A percentile compares a stretch with the other conserved stretches of the same genome.
Conservation (phyloP, 2,797 vertebrate genomes). For the Antennarius maculatus region DNA sequence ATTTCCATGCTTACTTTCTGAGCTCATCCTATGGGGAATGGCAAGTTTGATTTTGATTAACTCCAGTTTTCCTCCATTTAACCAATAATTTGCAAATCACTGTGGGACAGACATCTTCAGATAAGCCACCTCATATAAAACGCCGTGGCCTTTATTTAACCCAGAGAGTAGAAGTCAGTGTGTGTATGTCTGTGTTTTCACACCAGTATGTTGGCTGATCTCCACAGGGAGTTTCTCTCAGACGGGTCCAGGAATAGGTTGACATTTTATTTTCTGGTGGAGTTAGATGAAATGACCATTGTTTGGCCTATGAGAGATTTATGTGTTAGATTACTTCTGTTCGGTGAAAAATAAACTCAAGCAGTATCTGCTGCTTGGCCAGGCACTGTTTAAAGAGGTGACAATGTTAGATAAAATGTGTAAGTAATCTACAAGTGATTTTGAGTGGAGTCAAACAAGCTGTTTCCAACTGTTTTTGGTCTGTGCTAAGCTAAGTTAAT, state of each 20-base stretch:
- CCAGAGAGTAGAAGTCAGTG: neutral
- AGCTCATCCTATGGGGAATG: conserved; percentile 27
- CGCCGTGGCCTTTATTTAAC: conserved; percentile 13
- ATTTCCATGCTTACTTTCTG: conserved; percentile 31
- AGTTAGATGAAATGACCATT: neutral
- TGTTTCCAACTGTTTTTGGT: neutral
- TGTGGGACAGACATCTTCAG: conserved; percentile 5
- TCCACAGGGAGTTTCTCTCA: neutral
- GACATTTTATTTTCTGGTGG: neutral
- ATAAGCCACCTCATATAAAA: conserved; percentile 17
- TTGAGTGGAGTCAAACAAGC: neutral
- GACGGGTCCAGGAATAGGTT: neutral
- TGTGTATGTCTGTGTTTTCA: conserved; percentile 8
- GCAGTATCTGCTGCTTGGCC: neutral
- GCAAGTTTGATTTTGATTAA: conserved; percentile 35
- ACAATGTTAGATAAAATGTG: neutral
- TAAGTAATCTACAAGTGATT: neutral
- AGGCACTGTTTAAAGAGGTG: neutral
- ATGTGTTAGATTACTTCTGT: neutral
- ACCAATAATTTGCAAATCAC: conserved; percentile 20
- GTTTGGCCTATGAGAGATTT: neutral
- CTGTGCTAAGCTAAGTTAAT: neutral
- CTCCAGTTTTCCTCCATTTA: conserved; percentile 8
- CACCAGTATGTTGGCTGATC: neutral
- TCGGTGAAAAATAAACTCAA: neutral